A percentile compares a stretch with the other conserved stretches of the same genome.
phyloP scores from a whole-genome alignment of 2,797 vertebrate genomes.

The Phalanger gymnotis region DNA sequence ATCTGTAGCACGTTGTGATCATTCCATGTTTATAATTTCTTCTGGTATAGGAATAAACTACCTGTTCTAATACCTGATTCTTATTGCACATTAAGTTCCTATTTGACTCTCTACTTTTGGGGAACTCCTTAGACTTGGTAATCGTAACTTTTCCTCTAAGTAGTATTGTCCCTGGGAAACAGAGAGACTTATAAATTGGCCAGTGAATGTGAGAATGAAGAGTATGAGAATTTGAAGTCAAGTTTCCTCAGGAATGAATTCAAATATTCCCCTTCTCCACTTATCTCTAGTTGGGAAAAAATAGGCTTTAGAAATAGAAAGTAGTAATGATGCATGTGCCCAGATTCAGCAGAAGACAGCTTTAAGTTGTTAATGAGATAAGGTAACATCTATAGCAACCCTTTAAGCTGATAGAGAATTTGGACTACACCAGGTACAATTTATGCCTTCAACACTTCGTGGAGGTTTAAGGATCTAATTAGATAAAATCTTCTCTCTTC shows the following conservation, averaged over 20 bases:
- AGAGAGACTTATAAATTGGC: background rate
- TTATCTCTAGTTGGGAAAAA: background rate
- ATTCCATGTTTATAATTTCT: background rate
- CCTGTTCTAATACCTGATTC: background rate
- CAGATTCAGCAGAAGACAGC: background rate
- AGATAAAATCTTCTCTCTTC: too few species aligned
- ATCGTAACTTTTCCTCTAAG: background rate
- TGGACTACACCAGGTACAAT: background rate
- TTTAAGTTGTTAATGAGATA: background rate
- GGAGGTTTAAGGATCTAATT: background rate
- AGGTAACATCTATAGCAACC: background rate
- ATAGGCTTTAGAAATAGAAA: background rate
- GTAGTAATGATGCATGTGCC: background rate
- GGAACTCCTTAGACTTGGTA: background rate
- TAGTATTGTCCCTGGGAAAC: background rate
- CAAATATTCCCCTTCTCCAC: too few species aligned
- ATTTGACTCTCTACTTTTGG: background rate
- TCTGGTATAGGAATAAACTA: background rate
- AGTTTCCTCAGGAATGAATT: background rate
- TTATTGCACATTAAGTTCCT: background rate
- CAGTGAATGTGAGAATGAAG: background rate
- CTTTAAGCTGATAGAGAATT: background rate
- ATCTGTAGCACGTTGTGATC: background rate
- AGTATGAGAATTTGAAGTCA: background rate
- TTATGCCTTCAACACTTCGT: background rate